Conservation (phyloP, 35 echinoderm and acorn worm species). For the Apostichopus californicus region DNA sequence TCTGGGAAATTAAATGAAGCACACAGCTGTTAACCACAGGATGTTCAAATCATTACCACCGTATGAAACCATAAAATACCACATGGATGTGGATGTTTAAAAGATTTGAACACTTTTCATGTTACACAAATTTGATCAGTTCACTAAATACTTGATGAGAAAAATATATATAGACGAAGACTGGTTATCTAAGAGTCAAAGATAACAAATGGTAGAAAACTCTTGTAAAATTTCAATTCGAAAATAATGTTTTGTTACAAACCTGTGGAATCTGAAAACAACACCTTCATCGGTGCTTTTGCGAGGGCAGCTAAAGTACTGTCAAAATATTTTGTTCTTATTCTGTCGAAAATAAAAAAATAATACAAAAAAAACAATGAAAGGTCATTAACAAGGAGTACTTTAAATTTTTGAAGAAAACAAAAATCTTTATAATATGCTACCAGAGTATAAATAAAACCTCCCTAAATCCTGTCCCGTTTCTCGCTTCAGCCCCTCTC, state of each 20-base stretch:
- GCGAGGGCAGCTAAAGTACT: slow-evolving; percentile 72
- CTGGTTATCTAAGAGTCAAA: too few relatives aligned
- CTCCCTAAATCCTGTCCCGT: too few relatives aligned
- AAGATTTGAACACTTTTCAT: too few relatives aligned
- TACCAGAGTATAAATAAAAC: not conserved
- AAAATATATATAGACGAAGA: too few relatives aligned
- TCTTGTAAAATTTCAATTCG: not conserved
- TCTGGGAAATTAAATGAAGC: slow-evolving; percentile 54
- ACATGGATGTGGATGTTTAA: too few relatives aligned
- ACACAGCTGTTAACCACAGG: not conserved
- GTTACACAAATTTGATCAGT: too few relatives aligned
- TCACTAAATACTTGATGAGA: too few relatives aligned
- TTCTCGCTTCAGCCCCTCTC: too few relatives aligned
- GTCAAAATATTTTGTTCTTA: slow-evolving; percentile 84
- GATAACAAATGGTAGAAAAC: not conserved
- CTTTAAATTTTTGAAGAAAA: not conserved
- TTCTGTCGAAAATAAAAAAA: slow-evolving; percentile 39
- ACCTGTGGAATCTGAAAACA: slow-evolving; percentile 91
- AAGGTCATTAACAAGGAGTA: too few relatives aligned
- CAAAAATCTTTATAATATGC: not conserved
- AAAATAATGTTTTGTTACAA: not conserved
- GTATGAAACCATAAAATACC: too few relatives aligned
- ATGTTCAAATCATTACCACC: not conserved
- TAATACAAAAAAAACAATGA: not conserved
- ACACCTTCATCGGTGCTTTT: slow-evolving; percentile 72